A percentile compares a stretch with the other conserved stretches of the same genome.
These are phyloP conservation scores for Dallia pectoralis DNA, from an alignment of 2,797 vertebrate species.

Conservation along the genomic window DNA sequence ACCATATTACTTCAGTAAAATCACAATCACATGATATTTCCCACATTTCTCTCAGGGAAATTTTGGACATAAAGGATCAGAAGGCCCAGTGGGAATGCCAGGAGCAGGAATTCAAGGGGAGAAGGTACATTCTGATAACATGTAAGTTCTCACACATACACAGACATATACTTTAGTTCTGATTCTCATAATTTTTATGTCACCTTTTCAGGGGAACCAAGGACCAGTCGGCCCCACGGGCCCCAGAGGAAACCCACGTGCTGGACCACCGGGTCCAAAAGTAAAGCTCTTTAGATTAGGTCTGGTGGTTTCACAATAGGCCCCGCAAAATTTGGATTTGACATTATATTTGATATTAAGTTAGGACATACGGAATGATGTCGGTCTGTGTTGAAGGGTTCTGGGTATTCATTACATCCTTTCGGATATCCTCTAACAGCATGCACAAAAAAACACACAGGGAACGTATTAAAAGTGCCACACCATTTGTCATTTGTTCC, in stretches of 20 bases:
- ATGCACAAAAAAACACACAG: no score
- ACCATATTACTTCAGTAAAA: neutral
- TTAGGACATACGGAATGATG: neutral
- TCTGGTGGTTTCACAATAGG: neutral
- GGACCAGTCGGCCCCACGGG: constrained; percentile 76
- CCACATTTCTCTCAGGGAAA: constrained; percentile 68
- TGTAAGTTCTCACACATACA: neutral
- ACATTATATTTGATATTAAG: neutral
- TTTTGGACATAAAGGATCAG: constrained; percentile 70
- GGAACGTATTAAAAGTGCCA: no score
- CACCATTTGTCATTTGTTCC: neutral
- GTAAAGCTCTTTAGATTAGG: constrained; percentile 55
- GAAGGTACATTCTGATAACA: constrained; percentile 65
- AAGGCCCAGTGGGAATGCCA: constrained; percentile 73
- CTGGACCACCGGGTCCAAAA: constrained; percentile 77
- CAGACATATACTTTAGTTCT: neutral
- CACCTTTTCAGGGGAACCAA: constrained; percentile 74
- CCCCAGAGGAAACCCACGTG: constrained; percentile 75
- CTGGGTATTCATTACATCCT: no score
- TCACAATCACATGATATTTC: neutral
- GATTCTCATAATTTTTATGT: neutral
- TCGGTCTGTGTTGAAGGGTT: no score
- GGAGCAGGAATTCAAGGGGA: constrained; percentile 80
- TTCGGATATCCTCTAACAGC: no score
- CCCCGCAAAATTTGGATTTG: neutral